A percentile compares a stretch with the other conserved stretches of the same genome.
These are phyloP conservation scores for Gonatopus flavifemur DNA, from an alignment of 1,140 invertebrate genomes.

Conservation along the genomic window DNA sequence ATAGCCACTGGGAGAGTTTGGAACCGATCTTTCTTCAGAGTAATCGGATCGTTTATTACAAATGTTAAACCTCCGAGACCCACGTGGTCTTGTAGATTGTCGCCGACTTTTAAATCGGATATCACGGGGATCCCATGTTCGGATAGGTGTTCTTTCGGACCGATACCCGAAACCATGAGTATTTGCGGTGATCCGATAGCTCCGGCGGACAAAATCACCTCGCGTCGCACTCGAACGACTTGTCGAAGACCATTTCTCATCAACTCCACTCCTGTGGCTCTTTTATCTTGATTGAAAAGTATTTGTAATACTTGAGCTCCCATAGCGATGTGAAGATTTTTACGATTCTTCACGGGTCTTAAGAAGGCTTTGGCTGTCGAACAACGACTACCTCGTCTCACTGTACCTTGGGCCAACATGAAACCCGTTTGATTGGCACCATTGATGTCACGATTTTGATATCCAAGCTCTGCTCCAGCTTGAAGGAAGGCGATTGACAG, in stretches of 20 bases:
- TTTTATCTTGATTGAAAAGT: slow-evolving; percentile 68
- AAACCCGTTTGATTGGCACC: slow-evolving; percentile 81
- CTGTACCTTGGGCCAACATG: slow-evolving; percentile 83
- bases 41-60: slow-evolving; percentile 76
- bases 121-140: slow-evolving; percentile 75
- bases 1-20: slow-evolving; percentile 76
- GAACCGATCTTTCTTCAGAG: slow-evolving; percentile 75
- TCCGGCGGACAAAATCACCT: slow-evolving; percentile 81
- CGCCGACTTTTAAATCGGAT: slow-evolving; percentile 75
- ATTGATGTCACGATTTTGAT: slow-evolving; percentile 79
- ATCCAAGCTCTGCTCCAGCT: slow-evolving; percentile 78
- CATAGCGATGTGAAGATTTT: slow-evolving; percentile 82
- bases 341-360: slow-evolving; percentile 73
- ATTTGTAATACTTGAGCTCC: slow-evolving; percentile 75
- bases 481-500: slow-evolving; percentile 79
- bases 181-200: slow-evolving; percentile 80
- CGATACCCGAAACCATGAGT: slow-evolving; percentile 88
- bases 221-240: slow-evolving; percentile 69
- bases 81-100: slow-evolving; percentile 84
- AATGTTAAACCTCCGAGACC: slow-evolving; percentile 82
- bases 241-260: slow-evolving; percentile 66
- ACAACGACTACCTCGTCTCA: slow-evolving; percentile 82
- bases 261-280: slow-evolving; percentile 78
- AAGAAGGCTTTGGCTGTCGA: slow-evolving; percentile 89
- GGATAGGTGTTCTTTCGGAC: slow-evolving; percentile 75